phyloP scores from a whole-genome alignment of 2,888 invertebrate species.

The Tethea ocularis region DNA sequence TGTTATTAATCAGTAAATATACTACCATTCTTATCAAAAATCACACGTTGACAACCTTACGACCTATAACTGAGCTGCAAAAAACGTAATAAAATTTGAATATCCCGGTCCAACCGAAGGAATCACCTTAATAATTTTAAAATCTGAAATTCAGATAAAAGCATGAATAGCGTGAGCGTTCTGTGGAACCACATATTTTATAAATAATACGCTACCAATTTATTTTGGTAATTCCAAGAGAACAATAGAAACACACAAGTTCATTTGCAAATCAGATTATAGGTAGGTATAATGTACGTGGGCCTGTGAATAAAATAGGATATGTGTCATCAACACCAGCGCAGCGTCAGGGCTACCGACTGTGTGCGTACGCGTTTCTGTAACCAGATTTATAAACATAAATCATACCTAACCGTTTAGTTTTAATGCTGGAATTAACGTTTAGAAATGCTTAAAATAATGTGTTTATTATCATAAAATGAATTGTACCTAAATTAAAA shows the following conservation, averaged over 20 bases:
- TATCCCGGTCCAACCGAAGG: too few relatives aligned
- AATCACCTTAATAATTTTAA: background rate
- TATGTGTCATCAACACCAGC: background rate
- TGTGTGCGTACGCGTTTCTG: background rate
- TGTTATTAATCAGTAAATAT: too few relatives aligned
- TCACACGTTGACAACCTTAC: too few relatives aligned
- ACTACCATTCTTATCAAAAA: too few relatives aligned
- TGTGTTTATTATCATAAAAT: too few relatives aligned
- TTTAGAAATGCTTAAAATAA: background rate
- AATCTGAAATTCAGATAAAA: background rate
- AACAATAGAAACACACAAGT: background rate
- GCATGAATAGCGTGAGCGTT: background rate
- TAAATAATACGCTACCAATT: conserved; percentile 8
- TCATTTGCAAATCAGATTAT: conserved; percentile 27
- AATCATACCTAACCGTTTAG: background rate
- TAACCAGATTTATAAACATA: background rate
- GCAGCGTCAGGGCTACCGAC: background rate
- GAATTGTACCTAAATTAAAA: too few relatives aligned
- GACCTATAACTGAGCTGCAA: too few relatives aligned
- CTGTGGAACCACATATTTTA: background rate
- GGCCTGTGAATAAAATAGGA: conserved; percentile 16
- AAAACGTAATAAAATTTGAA: too few relatives aligned
- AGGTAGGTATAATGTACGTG: conserved; percentile 15
- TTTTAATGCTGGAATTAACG: background rate
- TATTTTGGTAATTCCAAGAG: conserved; percentile 7